Conservation (phyloP, 2,888 invertebrate genomes). For the Orchesella flavescens region DNA sequence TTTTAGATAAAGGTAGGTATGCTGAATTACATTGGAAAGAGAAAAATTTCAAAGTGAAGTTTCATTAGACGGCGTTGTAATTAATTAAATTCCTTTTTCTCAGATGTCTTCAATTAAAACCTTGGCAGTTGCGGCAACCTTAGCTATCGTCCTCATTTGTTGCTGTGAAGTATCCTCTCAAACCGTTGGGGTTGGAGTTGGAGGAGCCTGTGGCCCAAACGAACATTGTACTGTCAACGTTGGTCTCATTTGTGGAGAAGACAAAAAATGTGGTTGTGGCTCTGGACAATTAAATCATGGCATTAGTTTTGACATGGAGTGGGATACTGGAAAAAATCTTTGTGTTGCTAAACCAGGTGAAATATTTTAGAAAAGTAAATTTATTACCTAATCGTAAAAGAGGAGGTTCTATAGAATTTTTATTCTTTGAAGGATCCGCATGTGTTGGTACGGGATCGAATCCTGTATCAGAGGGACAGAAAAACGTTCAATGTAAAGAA, state of each 20-base stretch:
- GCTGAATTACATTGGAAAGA: too few species aligned
- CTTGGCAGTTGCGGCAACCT: too few species aligned
- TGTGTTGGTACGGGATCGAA: conserved; percentile 31
- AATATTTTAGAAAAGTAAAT: too few species aligned
- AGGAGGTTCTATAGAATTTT: not conserved
- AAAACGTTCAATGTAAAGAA: conserved; percentile 11
- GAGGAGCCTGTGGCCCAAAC: conserved; percentile 34
- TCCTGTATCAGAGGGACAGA: conserved; percentile 8
- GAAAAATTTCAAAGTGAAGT: too few species aligned
- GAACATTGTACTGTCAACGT: conserved; percentile 28
- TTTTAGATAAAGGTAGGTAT: too few species aligned
- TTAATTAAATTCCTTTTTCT: not conserved
- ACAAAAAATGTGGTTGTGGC: conserved; percentile 34
- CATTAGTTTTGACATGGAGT: conserved; percentile 16
- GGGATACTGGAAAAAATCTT: not conserved
- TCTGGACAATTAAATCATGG: not conserved
- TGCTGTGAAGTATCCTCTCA: not conserved
- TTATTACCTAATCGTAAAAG: too few species aligned
- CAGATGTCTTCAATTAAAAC: not conserved
- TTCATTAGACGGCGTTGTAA: not conserved
- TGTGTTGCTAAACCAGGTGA: not conserved
- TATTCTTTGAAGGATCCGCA: not conserved
- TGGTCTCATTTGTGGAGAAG: conserved; percentile 33
- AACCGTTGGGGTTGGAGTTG: not conserved
- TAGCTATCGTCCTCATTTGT: not conserved